Evolutionary conservation across 2,888 invertebrate species (phyloP).

Genomic region (Phymatocera aterrima): DNA sequence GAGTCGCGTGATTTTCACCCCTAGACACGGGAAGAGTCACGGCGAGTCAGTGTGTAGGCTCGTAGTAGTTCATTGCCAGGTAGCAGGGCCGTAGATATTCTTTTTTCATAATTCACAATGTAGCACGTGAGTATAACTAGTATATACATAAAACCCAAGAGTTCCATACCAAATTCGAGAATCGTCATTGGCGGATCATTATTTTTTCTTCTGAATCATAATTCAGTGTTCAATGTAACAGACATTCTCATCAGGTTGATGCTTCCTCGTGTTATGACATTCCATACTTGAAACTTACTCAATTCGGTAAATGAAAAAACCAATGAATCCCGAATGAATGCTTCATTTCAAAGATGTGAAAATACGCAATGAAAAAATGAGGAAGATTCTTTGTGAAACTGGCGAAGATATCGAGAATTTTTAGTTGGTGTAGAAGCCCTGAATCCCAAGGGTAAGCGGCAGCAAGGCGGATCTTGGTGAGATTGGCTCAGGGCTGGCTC

Average conservation of each 20-base stretch:
- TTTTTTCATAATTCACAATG: background rate
- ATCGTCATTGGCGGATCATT: background rate
- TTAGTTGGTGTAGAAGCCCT: constrained; percentile 46
- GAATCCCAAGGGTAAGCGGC: constrained; percentile 53
- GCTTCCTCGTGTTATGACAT: too few species aligned
- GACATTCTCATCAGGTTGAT: too few species aligned
- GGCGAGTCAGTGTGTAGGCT: constrained; percentile 12
- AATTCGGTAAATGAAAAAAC: too few species aligned
- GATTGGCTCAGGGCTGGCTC: constrained; percentile 74
- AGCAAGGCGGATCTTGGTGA: constrained; percentile 65
- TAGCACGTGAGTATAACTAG: background rate
- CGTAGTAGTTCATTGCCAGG: constrained; percentile 22
- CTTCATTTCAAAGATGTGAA: background rate
- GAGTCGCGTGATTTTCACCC: constrained; percentile 35
- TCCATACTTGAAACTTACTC: too few species aligned
- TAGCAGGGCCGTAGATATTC: constrained; percentile 29
- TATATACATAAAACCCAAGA: background rate
- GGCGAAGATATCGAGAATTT: constrained; percentile 33
- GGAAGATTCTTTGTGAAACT: background rate
- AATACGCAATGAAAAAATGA: background rate
- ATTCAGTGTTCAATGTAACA: too few species aligned
- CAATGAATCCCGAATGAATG: too few species aligned
- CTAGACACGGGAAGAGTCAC: constrained; percentile 33
- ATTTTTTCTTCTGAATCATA: background rate
- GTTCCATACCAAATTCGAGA: background rate